Percentiles rank a stretch among this genome's conserved stretches.
Conservation (phyloP, 2,797 vertebrate genomes). For the Enteromius fasciolatus region DNA sequence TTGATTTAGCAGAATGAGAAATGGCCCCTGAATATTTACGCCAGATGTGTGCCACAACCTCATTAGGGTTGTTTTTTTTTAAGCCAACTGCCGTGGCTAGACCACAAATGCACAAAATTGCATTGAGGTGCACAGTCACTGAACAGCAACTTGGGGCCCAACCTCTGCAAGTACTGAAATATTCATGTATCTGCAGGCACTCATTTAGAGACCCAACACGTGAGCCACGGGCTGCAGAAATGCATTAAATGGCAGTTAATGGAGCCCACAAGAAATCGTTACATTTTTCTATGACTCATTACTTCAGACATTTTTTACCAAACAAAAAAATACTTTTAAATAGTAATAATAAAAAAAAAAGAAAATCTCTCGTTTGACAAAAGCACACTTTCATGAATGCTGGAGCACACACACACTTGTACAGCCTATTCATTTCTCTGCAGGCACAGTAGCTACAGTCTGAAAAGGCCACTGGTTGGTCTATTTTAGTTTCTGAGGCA, state of each 20-base stretch:
- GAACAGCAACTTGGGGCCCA: conserved; percentile 28
- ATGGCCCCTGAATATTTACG: conserved; percentile 22
- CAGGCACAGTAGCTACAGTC: conserved; percentile 13
- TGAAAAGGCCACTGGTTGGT: conserved; percentile 29
- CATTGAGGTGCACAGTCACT: conserved; percentile 5
- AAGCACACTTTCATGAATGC: conserved; percentile 11
- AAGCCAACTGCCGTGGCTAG: conserved; percentile 33
- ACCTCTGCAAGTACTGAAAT: conserved; percentile 37
- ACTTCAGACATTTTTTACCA: conserved; percentile 9
- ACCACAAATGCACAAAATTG: conserved; percentile 8
- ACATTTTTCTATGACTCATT: conserved; percentile 26
- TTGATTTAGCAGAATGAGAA: conserved; percentile 52
- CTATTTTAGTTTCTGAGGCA: conserved; percentile 37
- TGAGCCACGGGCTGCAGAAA: conserved; percentile 28
- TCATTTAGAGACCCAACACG: conserved; percentile 39
- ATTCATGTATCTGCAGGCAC: conserved; percentile 48
- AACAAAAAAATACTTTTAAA: neutral
- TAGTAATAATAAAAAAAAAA: neutral
- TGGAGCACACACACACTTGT: conserved; percentile 3
- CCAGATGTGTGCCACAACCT: conserved; percentile 43
- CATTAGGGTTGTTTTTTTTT: neutral
- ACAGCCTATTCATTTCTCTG: neutral
- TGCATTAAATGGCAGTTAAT: conserved; percentile 53
- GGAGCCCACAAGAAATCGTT: conserved; percentile 41
- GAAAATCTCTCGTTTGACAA: neutral